A percentile compares a stretch with the other conserved stretches of the same genome.
These are phyloP conservation scores for Hydra vulgaris DNA, from an alignment of 30 jellyfish, hydroid and myxozoan genomes.

Conservation along the genomic window DNA sequence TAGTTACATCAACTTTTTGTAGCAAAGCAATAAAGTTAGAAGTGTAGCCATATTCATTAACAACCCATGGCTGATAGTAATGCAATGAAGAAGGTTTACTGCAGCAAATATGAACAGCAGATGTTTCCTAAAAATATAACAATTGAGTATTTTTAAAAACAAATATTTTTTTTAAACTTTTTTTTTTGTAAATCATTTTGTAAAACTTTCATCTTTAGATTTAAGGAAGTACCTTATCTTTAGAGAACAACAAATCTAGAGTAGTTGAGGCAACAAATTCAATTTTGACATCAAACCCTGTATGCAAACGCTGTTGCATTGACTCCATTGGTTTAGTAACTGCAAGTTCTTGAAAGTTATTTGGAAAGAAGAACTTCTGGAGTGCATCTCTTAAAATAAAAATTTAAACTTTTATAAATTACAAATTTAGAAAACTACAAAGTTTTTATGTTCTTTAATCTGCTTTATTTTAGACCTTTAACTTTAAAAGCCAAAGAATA, in stretches of 20 bases:
- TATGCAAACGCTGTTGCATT: constrained; percentile 64
- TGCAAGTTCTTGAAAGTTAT: constrained; percentile 69
- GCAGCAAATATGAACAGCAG: constrained; percentile 66
- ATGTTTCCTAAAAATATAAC: constrained; percentile 43
- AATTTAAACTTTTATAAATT: not conserved
- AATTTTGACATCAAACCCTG: constrained; percentile 76
- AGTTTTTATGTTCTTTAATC: not conserved
- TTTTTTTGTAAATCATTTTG: too few species aligned
- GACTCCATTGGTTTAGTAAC: constrained; percentile 72
- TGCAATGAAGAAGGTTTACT: constrained; percentile 51
- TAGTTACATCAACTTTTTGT: constrained; percentile 53
- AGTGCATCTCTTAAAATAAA: constrained; percentile 49
- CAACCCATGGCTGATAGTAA: constrained; percentile 84
- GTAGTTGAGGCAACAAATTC: constrained; percentile 49
- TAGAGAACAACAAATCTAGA: constrained; percentile 70
- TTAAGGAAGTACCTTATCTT: constrained; percentile 48
- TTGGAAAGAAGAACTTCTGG: constrained; percentile 74
- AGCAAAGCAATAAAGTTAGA: constrained; percentile 54
- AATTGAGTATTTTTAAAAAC: too few species aligned
- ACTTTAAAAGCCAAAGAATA: too few species aligned
- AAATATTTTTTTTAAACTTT: too few species aligned
- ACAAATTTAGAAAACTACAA: not conserved
- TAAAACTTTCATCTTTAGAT: not conserved
- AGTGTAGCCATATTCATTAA: constrained; percentile 91
- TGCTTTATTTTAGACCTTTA: too few species aligned